Evolutionary conservation across 2,113 vertebrate genomes (phyloP).

Genomic region (Pteruthius melanotis): DNA sequence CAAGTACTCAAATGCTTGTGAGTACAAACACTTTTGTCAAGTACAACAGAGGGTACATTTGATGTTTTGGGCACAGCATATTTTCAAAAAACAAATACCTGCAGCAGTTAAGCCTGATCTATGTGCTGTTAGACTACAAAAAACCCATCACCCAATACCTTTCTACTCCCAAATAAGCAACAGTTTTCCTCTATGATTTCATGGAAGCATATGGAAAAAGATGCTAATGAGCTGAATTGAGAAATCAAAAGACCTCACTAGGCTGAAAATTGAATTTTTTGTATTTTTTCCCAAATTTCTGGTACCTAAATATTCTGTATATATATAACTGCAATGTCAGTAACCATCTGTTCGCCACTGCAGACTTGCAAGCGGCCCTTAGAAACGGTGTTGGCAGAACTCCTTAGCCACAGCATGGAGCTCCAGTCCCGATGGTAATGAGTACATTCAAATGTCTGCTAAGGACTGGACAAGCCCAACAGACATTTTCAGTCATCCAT

Average conservation of each 20-base stretch:
- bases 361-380: neutral
- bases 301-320: neutral
- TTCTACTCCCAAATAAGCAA: neutral
- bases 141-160: neutral
- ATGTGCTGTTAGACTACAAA: neutral
- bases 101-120: neutral
- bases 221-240: neutral
- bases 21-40: neutral
- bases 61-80: neutral
- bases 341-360: neutral
- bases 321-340: neutral
- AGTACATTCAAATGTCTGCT: neutral
- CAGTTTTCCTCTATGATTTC: neutral
- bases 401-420: neutral
- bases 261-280: neutral
- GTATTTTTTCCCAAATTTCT: neutral
- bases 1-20: neutral
- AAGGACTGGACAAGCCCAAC: neutral
- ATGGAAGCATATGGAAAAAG: neutral
- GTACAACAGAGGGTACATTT: neutral
- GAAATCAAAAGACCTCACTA: neutral
- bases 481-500: neutral
- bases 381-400: neutral
- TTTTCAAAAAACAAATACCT: neutral
- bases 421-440: neutral